These are phyloP conservation scores for Sebastolobus altivelis DNA, from an alignment of 2,797 vertebrate species.

Conservation along the genomic window DNA sequence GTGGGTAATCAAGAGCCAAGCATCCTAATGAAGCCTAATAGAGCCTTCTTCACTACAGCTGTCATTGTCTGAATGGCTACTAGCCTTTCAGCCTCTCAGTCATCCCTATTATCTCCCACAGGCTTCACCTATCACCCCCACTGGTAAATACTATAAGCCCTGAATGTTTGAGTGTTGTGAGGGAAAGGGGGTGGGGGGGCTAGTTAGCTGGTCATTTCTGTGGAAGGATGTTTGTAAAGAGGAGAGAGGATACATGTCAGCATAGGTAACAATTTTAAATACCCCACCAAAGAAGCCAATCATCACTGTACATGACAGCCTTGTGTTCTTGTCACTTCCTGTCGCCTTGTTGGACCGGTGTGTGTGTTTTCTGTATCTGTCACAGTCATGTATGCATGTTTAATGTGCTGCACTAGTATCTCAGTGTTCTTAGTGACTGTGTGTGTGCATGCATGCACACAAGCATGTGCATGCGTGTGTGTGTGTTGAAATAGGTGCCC, in stretches of 20 bases:
- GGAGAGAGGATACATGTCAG: slow-evolving; percentile 16
- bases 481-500: slow-evolving; percentile 78
- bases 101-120: slow-evolving; percentile 75
- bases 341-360: slow-evolving; percentile 30
- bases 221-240: slow-evolving; percentile 31
- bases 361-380: slow-evolving; percentile 43
- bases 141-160: slow-evolving; percentile 74
- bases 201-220: slow-evolving; percentile 37
- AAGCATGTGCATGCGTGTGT: slow-evolving; percentile 8
- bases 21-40: slow-evolving; percentile 71
- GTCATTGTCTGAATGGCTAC: slow-evolving; percentile 71
- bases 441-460: slow-evolving; percentile 1
- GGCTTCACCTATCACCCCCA: slow-evolving; percentile 74
- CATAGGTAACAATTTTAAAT: slow-evolving; percentile 17
- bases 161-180: slow-evolving; percentile 62
- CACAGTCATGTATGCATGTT: slow-evolving; percentile 33
- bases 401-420: slow-evolving; percentile 43
- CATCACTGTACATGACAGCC: not conserved
- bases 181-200: not conserved
- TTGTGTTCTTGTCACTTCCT: slow-evolving; percentile 28
- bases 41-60: slow-evolving; percentile 69
- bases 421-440: slow-evolving; percentile 32
- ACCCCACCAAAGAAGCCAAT: slow-evolving; percentile 14
- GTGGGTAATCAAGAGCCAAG: slow-evolving; percentile 54
- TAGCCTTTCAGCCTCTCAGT: slow-evolving; percentile 72